phyloP scores from a whole-genome alignment of 2,113 vertebrate species.

The Plestiodon gilberti region DNA sequence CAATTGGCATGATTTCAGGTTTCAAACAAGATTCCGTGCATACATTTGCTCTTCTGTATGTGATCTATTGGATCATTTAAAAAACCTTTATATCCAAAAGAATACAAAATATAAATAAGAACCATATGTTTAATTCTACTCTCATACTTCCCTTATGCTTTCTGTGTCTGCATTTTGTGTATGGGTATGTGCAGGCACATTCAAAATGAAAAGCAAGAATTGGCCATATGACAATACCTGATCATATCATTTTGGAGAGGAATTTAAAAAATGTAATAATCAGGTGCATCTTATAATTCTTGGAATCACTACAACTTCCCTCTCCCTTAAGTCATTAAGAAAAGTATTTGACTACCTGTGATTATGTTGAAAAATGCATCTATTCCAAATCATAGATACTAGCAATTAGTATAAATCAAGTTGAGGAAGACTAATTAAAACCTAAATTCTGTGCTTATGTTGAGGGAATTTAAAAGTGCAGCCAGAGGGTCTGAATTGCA shows the following conservation, averaged over 20 bases:
- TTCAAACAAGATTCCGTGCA: not conserved
- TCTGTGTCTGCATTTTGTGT: not conserved
- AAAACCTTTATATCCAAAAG: not conserved
- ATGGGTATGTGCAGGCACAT: not conserved
- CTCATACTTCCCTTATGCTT: not conserved
- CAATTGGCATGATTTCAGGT: not conserved
- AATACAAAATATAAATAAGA: not conserved
- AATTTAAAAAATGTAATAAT: conserved; percentile 65
- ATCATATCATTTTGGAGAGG: conserved; percentile 54
- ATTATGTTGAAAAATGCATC: conserved; percentile 60
- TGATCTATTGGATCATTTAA: not conserved
- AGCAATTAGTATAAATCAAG: conserved; percentile 69
- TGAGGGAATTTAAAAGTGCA: conserved; percentile 46
- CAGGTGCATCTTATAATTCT: conserved; percentile 70
- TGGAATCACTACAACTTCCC: conserved; percentile 57
- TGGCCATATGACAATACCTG: conserved; percentile 32
- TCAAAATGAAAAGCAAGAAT: not conserved
- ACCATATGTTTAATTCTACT: not conserved
- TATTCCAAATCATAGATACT: conserved; percentile 68
- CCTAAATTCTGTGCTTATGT: conserved; percentile 58
- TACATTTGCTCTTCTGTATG: not conserved
- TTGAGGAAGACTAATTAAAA: conserved; percentile 62
- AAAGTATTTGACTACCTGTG: conserved; percentile 65
- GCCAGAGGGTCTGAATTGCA: conserved; percentile 34
- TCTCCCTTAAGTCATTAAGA: conserved; percentile 62